Conservation (phyloP, 2,888 invertebrate species). For the Lysandra bellargus region DNA sequence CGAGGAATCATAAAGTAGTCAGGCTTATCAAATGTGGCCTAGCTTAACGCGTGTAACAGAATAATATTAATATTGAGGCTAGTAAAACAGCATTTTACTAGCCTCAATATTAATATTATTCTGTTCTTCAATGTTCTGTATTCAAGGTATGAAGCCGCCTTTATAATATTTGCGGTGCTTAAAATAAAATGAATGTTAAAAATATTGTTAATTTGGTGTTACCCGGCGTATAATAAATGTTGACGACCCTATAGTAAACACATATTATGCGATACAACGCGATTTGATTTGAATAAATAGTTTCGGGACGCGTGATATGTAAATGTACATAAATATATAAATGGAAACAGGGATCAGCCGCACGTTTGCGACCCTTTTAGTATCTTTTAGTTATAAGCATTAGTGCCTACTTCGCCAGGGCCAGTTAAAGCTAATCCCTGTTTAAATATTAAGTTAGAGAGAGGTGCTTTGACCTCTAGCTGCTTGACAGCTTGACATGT, state of each 20-base stretch:
- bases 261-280: conserved; percentile 48
- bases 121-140: too few species aligned
- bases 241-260: conserved; percentile 10
- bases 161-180: too few species aligned
- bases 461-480: not conserved
- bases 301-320: conserved; percentile 45
- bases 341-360: conserved; percentile 32
- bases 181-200: too few species aligned
- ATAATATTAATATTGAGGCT: too few species aligned
- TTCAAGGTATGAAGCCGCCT: too few species aligned
- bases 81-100: too few species aligned
- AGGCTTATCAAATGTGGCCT: not conserved
- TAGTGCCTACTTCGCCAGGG: not conserved
- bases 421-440: not conserved
- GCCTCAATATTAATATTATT: too few species aligned
- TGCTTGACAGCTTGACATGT: too few species aligned
- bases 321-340: conserved; percentile 38
- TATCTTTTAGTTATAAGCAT: conserved; percentile 14
- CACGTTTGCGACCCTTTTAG: conserved; percentile 26
- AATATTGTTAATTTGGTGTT: not conserved
- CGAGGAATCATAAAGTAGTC: too few species aligned
- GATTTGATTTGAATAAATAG: conserved; percentile 54
- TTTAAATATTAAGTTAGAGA: not conserved
- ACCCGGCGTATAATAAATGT: not conserved
- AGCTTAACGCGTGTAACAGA: too few species aligned